These are phyloP conservation scores for Seira sanloemensis DNA, from an alignment of 2,888 invertebrate species.

Conservation along the genomic window DNA sequence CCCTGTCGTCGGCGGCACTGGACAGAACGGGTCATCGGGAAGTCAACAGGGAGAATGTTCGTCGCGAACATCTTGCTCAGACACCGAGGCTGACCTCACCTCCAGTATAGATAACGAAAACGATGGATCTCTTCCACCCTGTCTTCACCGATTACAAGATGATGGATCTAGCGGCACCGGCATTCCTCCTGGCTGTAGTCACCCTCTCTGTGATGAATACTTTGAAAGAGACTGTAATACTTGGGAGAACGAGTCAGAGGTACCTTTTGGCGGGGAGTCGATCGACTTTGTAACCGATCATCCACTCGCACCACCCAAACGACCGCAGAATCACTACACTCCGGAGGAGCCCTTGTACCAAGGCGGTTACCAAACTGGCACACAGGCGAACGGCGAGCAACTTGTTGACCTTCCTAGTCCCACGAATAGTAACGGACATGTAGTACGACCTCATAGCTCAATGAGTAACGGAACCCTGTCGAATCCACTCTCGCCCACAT, in stretches of 20 bases:
- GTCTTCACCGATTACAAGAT: slow-evolving; percentile 47
- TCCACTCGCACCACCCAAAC: slow-evolving; percentile 27
- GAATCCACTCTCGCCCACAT: slow-evolving; percentile 51
- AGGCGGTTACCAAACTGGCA: no score
- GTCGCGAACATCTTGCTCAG: slow-evolving; percentile 58
- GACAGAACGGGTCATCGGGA: slow-evolving; percentile 49
- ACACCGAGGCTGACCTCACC: slow-evolving; percentile 61
- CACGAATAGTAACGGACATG: slow-evolving; percentile 36
- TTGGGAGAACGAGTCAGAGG: slow-evolving; percentile 50
- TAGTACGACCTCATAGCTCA: slow-evolving; percentile 39
- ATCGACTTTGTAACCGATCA: slow-evolving; percentile 31
- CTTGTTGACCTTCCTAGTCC: slow-evolving; percentile 35
- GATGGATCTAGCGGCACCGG: slow-evolving; percentile 21
- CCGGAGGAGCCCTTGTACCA: background rate
- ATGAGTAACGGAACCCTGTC: slow-evolving; percentile 52
- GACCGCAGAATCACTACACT: background rate
- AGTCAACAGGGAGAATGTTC: slow-evolving; percentile 50
- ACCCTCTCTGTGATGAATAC: slow-evolving; percentile 69
- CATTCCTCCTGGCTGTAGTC: slow-evolving; percentile 55
- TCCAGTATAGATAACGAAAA: slow-evolving; percentile 50
- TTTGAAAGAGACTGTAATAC: slow-evolving; percentile 52
- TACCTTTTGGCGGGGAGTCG: slow-evolving; percentile 59
- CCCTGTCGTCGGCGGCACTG: slow-evolving; percentile 77
- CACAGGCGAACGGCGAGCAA: slow-evolving; percentile 10
- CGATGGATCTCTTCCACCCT: slow-evolving; percentile 57